Evolutionary conservation across 2,113 vertebrate species (phyloP), one percentile per base, ranked within the genome.

Genomic region (Crypturellus undulatus): DNA sequence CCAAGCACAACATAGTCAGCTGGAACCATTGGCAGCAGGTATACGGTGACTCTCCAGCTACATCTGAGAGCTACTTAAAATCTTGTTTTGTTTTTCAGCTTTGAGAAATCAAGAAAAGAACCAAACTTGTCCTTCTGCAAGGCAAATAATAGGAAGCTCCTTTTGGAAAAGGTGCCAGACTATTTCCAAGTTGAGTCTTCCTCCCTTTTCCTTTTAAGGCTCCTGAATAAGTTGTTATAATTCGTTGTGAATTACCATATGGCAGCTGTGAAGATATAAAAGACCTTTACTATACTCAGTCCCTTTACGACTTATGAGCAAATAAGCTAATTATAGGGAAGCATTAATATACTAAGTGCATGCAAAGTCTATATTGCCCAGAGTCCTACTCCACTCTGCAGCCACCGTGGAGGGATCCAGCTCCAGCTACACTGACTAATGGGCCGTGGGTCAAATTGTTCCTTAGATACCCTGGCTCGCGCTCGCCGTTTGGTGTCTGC

Each of bases 311-410:
- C 56, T 84, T 36, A 10, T 36, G 56, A 94, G 60, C 18, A 84
- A 90, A 78, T 88, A 51, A 73, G 93, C 90, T 83, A 87, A 80
- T 91, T 94, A 87, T 59, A 42, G 60, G 56, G 51, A 90, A 94
- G 42, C 52, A 25, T 14, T 80, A 71, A 71, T 80, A 30, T 14
- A 13, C 28, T 32, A 62, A 90, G 38, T n/a, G 42, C 47, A 12
- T 17, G 12, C 6, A 5, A 56, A 78, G 24, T 5, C 38, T 69
- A 17, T 12, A 49, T 21, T 60, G 64, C 62, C 34, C 49, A 24
- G 18, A 63, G 19, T 54, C 42, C 63, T 54, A 30, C 32, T 92
- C 47, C 78, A 54, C 89, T 36, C 2, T 12, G 14, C 28, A 49
- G 65, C 16, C 49, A 20, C 38, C 17, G 26, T 24, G 26, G 59